Percentiles rank a stretch among this genome's conserved stretches.
Evolutionary conservation across 2,888 invertebrate genomes (phyloP).

Genomic region (Gari tellinella): DNA sequence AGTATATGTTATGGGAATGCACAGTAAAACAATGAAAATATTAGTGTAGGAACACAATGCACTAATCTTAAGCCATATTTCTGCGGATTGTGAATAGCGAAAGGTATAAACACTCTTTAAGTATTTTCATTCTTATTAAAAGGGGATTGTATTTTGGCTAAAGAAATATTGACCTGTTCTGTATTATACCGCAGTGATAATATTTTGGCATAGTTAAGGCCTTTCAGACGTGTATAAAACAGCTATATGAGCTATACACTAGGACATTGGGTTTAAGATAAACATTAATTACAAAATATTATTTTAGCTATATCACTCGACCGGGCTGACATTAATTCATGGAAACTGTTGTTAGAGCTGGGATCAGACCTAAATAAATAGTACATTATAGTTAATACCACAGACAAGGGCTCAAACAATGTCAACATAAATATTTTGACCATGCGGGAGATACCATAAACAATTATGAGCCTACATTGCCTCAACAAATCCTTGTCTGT

Average conservation of each 20-base stretch:
- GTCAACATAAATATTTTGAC: constrained; percentile 32
- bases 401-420: no score
- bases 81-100: constrained; percentile 35
- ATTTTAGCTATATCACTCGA: constrained; percentile 41
- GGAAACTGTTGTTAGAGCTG: constrained; percentile 29
- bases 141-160: constrained; percentile 37
- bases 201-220: constrained; percentile 54
- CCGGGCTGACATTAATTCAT: constrained; percentile 38
- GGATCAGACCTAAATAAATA: constrained; percentile 46
- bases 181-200: constrained; percentile 38
- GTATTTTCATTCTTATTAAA: constrained; percentile 26
- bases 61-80: constrained; percentile 38
- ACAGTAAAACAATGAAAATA: constrained; percentile 61
- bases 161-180: constrained; percentile 31
- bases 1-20: constrained; percentile 51
- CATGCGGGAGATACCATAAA: constrained; percentile 13
- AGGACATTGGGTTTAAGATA: constrained; percentile 10
- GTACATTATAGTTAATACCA: constrained; percentile 7
- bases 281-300: constrained; percentile 50
- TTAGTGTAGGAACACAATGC: constrained; percentile 50
- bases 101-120: constrained; percentile 53
- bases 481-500: no score
- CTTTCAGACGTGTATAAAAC: constrained; percentile 13
- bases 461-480: no score
- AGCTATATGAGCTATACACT: background rate